These are phyloP conservation scores for Manacus vitellinus DNA, from an alignment of 2,113 vertebrate species.

Conservation along the genomic window DNA sequence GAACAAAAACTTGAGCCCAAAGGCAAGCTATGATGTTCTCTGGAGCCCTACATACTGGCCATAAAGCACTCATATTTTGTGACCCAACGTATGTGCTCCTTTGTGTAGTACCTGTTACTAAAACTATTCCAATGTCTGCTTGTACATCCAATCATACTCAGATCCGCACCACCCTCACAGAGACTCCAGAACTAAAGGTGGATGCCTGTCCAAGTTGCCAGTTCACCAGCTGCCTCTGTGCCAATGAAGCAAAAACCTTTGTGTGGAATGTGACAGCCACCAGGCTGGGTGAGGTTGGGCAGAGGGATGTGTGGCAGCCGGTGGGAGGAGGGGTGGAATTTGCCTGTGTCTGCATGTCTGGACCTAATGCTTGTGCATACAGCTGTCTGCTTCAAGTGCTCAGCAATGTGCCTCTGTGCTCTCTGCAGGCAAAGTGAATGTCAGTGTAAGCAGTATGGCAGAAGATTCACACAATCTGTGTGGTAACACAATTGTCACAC, in stretches of 20 bases:
- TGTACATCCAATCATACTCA: background rate
- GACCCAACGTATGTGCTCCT: background rate
- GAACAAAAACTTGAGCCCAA: background rate
- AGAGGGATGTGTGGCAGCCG: background rate
- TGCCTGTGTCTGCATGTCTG: background rate
- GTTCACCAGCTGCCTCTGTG: constrained; percentile 80
- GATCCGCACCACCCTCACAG: background rate
- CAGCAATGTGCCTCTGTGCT: background rate
- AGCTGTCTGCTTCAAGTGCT: background rate
- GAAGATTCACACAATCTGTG: constrained; percentile 39
- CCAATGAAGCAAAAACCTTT: constrained; percentile 72
- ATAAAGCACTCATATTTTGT: accelerated
- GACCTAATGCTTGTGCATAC: accelerated
- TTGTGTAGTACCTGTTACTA: background rate
- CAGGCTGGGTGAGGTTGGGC: constrained; percentile 72
- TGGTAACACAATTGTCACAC: constrained; percentile 30
- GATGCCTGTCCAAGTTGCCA: constrained; percentile 29
- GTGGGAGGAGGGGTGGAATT: background rate
- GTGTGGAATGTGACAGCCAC: constrained; percentile 74
- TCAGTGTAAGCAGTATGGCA: constrained; percentile 40
- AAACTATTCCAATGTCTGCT: background rate
- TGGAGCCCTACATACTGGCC: background rate
- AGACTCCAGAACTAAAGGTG: constrained; percentile 32
- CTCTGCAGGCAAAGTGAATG: constrained; percentile 39
- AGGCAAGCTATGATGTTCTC: background rate